Conservation (phyloP, 2,888 invertebrate species). For the Dolichopus griseipennis region DNA sequence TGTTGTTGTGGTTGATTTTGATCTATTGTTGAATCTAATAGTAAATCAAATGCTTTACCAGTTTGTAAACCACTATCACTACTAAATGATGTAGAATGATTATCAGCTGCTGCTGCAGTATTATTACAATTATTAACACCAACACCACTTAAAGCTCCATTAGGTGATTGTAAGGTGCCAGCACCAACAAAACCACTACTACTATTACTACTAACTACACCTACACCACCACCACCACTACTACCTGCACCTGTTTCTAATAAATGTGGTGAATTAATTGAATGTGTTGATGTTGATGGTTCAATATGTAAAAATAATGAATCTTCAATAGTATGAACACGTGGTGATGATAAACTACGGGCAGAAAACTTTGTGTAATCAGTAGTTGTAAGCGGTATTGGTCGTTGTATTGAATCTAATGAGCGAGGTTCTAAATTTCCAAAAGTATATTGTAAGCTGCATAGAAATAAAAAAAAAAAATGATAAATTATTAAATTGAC, state of each 20-base stretch:
- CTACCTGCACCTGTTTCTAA: conserved; percentile 5
- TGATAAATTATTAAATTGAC: not conserved
- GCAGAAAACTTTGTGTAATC: conserved; percentile 16
- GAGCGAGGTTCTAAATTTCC: conserved; percentile 39
- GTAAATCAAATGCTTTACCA: conserved; percentile 25
- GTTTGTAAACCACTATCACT: conserved; percentile 28
- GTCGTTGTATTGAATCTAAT: conserved; percentile 30
- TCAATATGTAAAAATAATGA: not conserved
- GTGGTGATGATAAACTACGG: conserved; percentile 11
- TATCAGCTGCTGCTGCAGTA: conserved; percentile 10
- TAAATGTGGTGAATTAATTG: not conserved
- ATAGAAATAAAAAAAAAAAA: conserved; percentile 18
- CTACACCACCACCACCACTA: conserved; percentile 14
- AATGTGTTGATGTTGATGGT: not conserved
- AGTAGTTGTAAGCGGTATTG: conserved; percentile 2
- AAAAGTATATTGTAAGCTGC: conserved; percentile 44
- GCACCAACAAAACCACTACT: conserved; percentile 26
- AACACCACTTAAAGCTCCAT: conserved; percentile 7
- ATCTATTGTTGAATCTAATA: conserved; percentile 16
- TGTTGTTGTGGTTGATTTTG: not conserved
- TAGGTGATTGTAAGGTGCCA: not conserved
- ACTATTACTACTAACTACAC: conserved; percentile 25
- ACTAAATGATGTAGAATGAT: conserved; percentile 26
- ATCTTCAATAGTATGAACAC: conserved; percentile 1
- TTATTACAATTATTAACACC: too few species aligned